These are phyloP conservation scores for Aporrectodea caliginosa DNA, from an alignment of 1,140 invertebrate genomes.

Conservation along the genomic window DNA sequence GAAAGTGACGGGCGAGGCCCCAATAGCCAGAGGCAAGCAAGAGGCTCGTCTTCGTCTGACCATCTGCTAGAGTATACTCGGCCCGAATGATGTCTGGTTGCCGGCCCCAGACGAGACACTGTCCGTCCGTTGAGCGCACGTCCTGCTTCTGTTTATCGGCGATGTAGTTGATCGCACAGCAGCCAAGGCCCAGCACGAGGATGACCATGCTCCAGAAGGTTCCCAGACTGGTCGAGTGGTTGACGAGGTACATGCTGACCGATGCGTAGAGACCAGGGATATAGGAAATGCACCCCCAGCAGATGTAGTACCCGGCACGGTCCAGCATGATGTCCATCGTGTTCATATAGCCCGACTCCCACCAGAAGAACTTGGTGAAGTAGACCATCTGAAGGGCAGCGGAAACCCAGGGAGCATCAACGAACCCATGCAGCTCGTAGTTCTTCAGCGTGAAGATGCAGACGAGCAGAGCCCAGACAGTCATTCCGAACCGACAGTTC, in stretches of 20 bases:
- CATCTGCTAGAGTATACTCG: conserved; percentile 46
- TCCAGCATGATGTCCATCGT: conserved; percentile 64
- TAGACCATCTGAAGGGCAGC: conserved; percentile 59
- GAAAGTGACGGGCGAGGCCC: conserved; percentile 63
- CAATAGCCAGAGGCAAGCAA: conserved; percentile 62
- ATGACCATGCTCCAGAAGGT: conserved; percentile 45
- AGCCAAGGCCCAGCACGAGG: conserved; percentile 51
- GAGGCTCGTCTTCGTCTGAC: conserved; percentile 38
- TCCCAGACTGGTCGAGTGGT: conserved; percentile 50
- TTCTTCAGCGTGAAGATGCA: conserved; percentile 51
- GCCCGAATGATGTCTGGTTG: conserved; percentile 57
- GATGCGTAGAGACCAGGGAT: conserved; percentile 62
- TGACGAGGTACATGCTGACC: conserved; percentile 60
- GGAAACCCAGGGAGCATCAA: conserved; percentile 56
- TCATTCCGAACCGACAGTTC: conserved; percentile 61
- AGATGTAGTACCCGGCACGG: conserved; percentile 63
- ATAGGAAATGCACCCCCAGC: conserved; percentile 63
- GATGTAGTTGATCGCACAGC: conserved; percentile 57
- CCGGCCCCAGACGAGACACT: conserved; percentile 59
- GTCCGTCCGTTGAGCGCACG: conserved; percentile 54
- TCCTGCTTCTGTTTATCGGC: conserved; percentile 59
- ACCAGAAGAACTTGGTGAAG: conserved; percentile 64
- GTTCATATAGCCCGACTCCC: conserved; percentile 64
- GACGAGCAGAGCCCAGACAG: conserved; percentile 61
- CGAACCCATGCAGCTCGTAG: conserved; percentile 55